Percentiles rank a stretch among this genome's conserved stretches.
Evolutionary conservation across 2,113 vertebrate species (phyloP).

Genomic region (Nanorana parkeri): DNA sequence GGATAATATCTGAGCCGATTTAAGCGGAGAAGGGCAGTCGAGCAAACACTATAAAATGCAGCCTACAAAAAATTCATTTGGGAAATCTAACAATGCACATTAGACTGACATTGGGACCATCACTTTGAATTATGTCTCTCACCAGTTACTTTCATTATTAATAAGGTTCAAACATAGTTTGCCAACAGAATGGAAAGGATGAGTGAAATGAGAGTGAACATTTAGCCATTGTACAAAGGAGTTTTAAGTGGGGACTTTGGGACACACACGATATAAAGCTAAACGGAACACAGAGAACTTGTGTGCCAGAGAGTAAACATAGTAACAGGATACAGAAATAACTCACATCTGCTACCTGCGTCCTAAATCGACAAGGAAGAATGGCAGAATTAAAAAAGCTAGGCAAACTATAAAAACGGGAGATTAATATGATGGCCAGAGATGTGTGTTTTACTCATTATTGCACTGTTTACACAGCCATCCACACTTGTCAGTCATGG

Average conservation of each 20-base stretch:
- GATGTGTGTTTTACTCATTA: no score
- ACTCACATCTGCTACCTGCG: neutral
- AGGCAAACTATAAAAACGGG: no score
- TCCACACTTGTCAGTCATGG: no score
- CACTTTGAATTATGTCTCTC: conserved; percentile 49
- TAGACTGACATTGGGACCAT: conserved; percentile 36
- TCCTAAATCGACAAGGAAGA: neutral
- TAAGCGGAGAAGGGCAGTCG: conserved; percentile 25
- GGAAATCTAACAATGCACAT: conserved; percentile 43
- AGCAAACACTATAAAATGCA: conserved; percentile 38
- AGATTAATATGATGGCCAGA: no score
- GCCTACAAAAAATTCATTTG: conserved; percentile 51
- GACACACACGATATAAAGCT: conserved; percentile 25
- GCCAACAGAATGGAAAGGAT: conserved; percentile 46
- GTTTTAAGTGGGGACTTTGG: conserved; percentile 34
- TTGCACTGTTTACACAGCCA: no score
- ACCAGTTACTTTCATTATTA: conserved; percentile 52
- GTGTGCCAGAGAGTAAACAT: conserved; percentile 25
- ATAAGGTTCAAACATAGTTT: conserved; percentile 55
- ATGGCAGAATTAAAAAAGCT: no score
- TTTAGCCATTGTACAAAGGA: conserved; percentile 39
- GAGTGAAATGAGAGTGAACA: conserved; percentile 46
- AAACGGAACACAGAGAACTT: conserved; percentile 27
- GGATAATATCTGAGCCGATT: conserved; percentile 23
- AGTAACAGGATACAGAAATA: conserved; percentile 19